These are phyloP conservation scores for Apis florea DNA, from an alignment of 1,140 invertebrate species.

Conservation along the genomic window DNA sequence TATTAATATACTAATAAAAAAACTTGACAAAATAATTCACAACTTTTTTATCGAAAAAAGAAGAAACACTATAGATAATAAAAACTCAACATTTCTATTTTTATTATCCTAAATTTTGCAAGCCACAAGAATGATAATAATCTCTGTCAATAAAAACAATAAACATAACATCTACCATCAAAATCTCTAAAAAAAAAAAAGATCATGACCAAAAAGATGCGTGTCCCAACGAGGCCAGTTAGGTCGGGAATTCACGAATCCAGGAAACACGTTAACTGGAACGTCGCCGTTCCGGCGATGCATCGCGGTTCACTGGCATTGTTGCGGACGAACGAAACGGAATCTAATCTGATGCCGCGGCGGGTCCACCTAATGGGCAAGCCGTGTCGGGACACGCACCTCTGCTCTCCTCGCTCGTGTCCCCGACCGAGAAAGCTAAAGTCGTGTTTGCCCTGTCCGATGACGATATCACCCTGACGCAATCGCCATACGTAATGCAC, in stretches of 20 bases:
- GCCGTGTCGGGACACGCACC: conserved; percentile 77
- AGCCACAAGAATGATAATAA: neutral
- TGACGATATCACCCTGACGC: conserved; percentile 65
- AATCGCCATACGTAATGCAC: conserved; percentile 62
- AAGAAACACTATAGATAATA: too few relatives aligned
- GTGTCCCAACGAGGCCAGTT: neutral
- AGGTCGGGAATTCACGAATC: conserved; percentile 43
- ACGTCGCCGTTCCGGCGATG: conserved; percentile 47
- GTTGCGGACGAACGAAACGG: conserved; percentile 59
- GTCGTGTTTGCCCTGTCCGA: conserved; percentile 68
- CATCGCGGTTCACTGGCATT: conserved; percentile 56
- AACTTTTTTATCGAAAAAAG: too few relatives aligned
- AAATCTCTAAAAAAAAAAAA: neutral
- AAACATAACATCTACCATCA: too few relatives aligned
- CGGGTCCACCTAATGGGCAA: conserved; percentile 77
- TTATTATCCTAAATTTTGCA: too few relatives aligned
- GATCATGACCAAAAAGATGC: neutral
- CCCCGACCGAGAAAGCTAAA: conserved; percentile 65
- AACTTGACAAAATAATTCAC: too few relatives aligned
- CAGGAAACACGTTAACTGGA: conserved; percentile 48
- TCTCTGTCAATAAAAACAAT: neutral
- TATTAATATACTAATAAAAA: too few relatives aligned
- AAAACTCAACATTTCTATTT: too few relatives aligned
- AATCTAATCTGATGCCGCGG: conserved; percentile 78
- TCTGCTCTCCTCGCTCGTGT: conserved; percentile 62